Evolutionary conservation across 2,113 vertebrate genomes (phyloP).

Genomic region (Gymnarchus niloticus): DNA sequence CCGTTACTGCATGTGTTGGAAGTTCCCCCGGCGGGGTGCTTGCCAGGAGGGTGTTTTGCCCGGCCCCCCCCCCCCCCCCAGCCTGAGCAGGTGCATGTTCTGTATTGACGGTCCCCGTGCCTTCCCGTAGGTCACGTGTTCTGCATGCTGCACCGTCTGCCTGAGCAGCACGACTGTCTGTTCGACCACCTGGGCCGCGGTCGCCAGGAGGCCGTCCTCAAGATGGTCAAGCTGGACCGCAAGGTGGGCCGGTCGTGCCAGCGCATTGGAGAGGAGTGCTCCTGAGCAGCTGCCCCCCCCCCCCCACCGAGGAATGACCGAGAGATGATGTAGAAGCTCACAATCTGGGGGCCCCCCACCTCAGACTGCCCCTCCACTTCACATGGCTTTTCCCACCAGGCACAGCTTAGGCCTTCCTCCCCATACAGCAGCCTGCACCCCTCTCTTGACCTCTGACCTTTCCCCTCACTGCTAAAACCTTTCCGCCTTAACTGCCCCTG

Average conservation of each 20-base stretch:
- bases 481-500: conserved; percentile 34
- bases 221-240: conserved; percentile 98
- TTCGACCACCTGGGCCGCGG: conserved; percentile 97
- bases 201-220: conserved; percentile 93
- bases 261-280: conserved; percentile 96
- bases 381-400: neutral
- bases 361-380: conserved; percentile 51
- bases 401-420: neutral
- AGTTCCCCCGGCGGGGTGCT: too few relatives aligned
- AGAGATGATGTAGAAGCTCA: conserved; percentile 33
- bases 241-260: conserved; percentile 98
- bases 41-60: too few relatives aligned
- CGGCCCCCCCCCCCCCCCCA: too few relatives aligned
- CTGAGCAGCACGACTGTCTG: conserved; percentile 92
- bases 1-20: too few relatives aligned
- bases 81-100: too few relatives aligned
- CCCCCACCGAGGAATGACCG: conserved; percentile 23
- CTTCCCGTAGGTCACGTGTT: conserved; percentile 81
- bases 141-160: conserved; percentile 96
- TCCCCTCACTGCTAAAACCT: neutral
- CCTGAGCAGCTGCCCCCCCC: conserved; percentile 66
- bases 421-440: neutral
- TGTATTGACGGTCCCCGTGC: neutral
- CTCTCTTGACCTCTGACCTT: neutral
- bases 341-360: conserved; percentile 42